Percentiles rank a stretch among this genome's conserved stretches.
phyloP scores from a whole-genome alignment of 2,888 invertebrate genomes.

The Melipona beecheii region DNA sequence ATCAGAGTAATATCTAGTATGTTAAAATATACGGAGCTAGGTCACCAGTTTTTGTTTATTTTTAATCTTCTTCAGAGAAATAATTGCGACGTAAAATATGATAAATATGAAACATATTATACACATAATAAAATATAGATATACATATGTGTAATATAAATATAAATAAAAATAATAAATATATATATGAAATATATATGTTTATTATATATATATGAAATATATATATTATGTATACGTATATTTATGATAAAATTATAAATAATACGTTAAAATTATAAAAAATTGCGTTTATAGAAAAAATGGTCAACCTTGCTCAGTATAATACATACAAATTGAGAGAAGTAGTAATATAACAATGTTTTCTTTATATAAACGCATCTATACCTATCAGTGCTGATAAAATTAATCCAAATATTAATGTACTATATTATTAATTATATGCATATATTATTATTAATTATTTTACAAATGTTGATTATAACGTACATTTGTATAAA shows the following conservation, averaged over 20 bases:
- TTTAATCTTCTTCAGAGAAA: background rate
- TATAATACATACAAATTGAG: slow-evolving; percentile 17
- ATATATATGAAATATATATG: no score
- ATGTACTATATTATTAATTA: background rate
- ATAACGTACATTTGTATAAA: background rate
- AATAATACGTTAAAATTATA: background rate
- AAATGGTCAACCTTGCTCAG: slow-evolving; percentile 16
- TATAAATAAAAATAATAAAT: no score
- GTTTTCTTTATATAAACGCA: slow-evolving; percentile 24
- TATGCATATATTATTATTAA: background rate
- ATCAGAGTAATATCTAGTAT: background rate
- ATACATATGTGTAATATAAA: no score
- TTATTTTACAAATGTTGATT: background rate
- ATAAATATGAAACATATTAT: background rate
- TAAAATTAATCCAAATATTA: background rate
- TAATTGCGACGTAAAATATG: background rate
- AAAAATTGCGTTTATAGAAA: background rate
- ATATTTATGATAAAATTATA: no score
- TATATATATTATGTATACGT: no score
- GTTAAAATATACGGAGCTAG: slow-evolving; percentile 36
- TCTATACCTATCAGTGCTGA: slow-evolving; percentile 42
- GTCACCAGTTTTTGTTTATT: background rate
- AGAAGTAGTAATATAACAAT: slow-evolving; percentile 13
- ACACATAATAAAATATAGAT: no score
- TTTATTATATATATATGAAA: no score